Conservation (phyloP, 2,888 invertebrate genomes). For the Geotrupes spiniger region DNA sequence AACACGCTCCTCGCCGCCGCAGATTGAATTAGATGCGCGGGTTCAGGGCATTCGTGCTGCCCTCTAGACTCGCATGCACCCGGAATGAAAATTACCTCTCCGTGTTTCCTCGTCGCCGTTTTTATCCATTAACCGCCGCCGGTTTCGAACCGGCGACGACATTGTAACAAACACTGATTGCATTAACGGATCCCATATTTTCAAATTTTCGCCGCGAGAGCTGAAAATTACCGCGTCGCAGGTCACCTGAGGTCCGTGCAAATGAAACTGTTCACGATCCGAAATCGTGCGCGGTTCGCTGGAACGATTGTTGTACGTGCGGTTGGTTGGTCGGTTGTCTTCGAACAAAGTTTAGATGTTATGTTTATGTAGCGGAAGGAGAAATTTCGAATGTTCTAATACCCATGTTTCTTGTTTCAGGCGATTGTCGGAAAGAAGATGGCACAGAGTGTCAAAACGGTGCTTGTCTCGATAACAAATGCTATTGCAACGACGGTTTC, state of each 20-base stretch:
- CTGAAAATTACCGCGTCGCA: background rate
- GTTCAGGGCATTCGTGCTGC: conserved; percentile 23
- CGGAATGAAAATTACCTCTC: background rate
- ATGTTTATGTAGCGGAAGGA: too few relatives aligned
- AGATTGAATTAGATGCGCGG: conserved; percentile 16
- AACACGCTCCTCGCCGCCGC: too few relatives aligned
- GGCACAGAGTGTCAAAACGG: conserved; percentile 89
- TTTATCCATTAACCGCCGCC: background rate
- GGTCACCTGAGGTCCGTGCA: conserved; percentile 13
- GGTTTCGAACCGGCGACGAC: too few relatives aligned
- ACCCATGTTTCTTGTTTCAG: conserved; percentile 65
- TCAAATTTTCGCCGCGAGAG: conserved; percentile 1
- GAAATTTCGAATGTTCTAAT: too few relatives aligned
- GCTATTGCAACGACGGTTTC: conserved; percentile 94
- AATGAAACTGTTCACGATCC: conserved; percentile 32
- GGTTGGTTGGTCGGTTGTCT: too few relatives aligned
- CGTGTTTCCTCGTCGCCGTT: background rate
- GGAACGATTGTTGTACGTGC: too few relatives aligned
- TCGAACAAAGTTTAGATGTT: too few relatives aligned
- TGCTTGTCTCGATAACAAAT: conserved; percentile 88
- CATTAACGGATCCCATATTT: background rate
- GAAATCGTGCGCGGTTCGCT: conserved; percentile 32
- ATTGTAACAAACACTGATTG: too few relatives aligned
- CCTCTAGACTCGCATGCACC: conserved; percentile 22
- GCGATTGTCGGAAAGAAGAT: conserved; percentile 89